These are phyloP conservation scores for Anarsia innoxiella DNA, from an alignment of 2,888 invertebrate species.

Conservation along the genomic window DNA sequence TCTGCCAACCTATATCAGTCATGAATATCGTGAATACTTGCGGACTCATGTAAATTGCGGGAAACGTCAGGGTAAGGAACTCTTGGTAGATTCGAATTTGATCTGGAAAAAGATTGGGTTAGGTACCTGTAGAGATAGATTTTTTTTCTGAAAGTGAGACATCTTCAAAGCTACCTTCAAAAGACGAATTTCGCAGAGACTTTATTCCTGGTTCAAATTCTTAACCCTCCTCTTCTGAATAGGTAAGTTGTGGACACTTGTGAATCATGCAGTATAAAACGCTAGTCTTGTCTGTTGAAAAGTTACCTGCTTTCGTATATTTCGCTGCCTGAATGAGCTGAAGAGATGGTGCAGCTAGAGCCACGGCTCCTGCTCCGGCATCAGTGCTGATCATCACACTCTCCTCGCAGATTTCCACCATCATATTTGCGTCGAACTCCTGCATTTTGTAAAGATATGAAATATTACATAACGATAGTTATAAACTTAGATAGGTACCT, in stretches of 20 bases:
- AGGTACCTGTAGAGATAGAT: no score
- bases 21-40: constrained; percentile 72
- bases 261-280: no score
- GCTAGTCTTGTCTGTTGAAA: no score
- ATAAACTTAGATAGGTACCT: no score
- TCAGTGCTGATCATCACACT: constrained; percentile 38
- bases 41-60: constrained; percentile 74
- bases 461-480: no score
- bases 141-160: no score
- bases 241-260: no score
- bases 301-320: constrained; percentile 41
- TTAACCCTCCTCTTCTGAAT: no score
- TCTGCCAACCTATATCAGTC: constrained; percentile 72
- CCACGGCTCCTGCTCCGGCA: constrained; percentile 40
- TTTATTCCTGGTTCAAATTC: no score
- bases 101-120: no score
- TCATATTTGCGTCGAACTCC: constrained; percentile 42
- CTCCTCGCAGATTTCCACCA: constrained; percentile 52
- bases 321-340: constrained; percentile 47
- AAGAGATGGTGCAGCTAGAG: constrained; percentile 22
- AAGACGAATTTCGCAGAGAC: no score
- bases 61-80: constrained; percentile 71
- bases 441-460: constrained; percentile 14
- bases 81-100: constrained; percentile 75
- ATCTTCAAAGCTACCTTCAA: no score